These are phyloP conservation scores for Papilio polyxenes DNA, from an alignment of 1,140 invertebrate species.

Conservation along the genomic window DNA sequence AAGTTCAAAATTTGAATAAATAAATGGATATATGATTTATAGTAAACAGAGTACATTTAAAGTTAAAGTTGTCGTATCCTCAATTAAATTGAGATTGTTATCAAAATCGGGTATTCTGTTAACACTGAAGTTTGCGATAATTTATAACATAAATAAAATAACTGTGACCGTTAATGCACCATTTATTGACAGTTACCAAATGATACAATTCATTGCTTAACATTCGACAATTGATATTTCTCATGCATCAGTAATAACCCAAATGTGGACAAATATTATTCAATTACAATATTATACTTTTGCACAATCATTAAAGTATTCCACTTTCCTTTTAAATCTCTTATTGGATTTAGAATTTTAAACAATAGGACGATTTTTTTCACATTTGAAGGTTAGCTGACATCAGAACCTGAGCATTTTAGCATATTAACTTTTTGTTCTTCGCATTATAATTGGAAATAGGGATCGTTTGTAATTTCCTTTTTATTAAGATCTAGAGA, in stretches of 20 bases:
- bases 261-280: too few relatives aligned
- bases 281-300: too few relatives aligned
- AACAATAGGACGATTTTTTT: background rate
- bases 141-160: background rate
- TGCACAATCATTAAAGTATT: too few relatives aligned
- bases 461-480: slow-evolving; percentile 4
- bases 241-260: too few relatives aligned
- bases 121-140: background rate
- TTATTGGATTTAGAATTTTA: background rate
- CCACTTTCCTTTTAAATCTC: too few relatives aligned
- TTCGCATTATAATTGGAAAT: slow-evolving; percentile 18
- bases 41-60: too few relatives aligned
- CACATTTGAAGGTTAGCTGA: background rate
- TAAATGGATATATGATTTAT: too few relatives aligned
- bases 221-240: background rate
- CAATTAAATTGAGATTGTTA: background rate
- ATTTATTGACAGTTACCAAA: background rate
- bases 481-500: slow-evolving; percentile 25
- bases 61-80: background rate
- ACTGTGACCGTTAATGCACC: background rate
- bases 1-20: too few relatives aligned
- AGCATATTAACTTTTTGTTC: slow-evolving; percentile 8
- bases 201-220: background rate
- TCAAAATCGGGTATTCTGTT: background rate
- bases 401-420: slow-evolving; percentile 17